Base-by-base conservation (phyloP, 2,888 invertebrate species). In the Clitarchus hookeri region DNA sequence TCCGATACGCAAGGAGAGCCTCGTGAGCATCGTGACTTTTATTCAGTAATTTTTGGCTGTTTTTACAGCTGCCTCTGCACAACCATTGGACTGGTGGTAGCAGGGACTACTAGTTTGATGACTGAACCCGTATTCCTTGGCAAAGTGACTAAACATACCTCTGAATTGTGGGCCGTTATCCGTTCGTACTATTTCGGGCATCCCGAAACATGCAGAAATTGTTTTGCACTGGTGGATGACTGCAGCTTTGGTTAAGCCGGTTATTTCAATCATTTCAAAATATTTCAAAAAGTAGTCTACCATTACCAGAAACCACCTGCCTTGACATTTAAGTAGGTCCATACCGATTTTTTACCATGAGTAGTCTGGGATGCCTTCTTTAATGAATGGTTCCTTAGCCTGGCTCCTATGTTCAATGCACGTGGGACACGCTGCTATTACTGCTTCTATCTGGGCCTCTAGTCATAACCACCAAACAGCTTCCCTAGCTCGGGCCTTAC, bases 11-110 rank as follows among this genome's bases (percentile, higher is more conserved):
- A 65, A 65, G 65, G n/a, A 65, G 65, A 23, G 65, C 65, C 65
- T 65, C 65, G 0, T 65, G 65, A 65, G 16, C n/a, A 6, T 65
- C 65, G 11, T 23, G 3, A 65, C 65, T 11, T n/a, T 65, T 65
- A 65, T 19, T 65, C n/a, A 12, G n/a, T 23, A 65, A 65, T 65
- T n/a, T 65, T 65, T 65, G 19, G 65, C 65, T n/a, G 65, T 65
- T 65, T 65, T 65, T n/a, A 65, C 65, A n/a, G 65, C 65, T 65
- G 65, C 65, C 65, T 65, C 65, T 65, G 65, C 65, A 65, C 65
- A 65, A 23, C 65, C 65, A 65, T 65, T 65, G 19, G 65, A 65
- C 65, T 65, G 65, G 19, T 6, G 65, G 8, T 65, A 65, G 65
- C 16, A 6, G 16, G 65, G 65, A 65, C n/a, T 65, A n/a, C 65